A percentile compares a stretch with the other conserved stretches of the same genome.
These are phyloP conservation scores for Nasonovia ribisnigri DNA, from an alignment of 2,888 invertebrate species.

Conservation along the genomic window DNA sequence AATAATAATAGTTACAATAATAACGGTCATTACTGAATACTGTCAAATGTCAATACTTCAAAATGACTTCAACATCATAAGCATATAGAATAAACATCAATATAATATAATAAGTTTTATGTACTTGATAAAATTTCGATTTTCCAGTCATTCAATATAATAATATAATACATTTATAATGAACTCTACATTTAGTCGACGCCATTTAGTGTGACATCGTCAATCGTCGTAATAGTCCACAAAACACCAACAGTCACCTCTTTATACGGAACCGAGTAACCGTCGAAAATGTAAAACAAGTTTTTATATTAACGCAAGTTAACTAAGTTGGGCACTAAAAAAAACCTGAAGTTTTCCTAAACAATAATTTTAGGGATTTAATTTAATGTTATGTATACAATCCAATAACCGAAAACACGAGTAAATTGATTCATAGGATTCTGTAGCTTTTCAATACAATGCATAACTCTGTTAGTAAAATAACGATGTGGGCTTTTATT, in stretches of 20 bases:
- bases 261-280: background rate
- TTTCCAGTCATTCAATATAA: background rate
- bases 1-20: slow-evolving; percentile 2
- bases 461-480: background rate
- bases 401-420: background rate
- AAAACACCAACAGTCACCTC: background rate
- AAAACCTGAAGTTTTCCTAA: background rate
- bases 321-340: background rate
- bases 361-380: background rate
- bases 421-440: background rate
- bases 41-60: background rate
- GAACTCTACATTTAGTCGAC: background rate
- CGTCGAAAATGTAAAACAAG: background rate
- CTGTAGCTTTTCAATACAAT: background rate
- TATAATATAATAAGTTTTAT: background rate
- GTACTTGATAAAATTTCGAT: background rate
- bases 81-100: background rate
- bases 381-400: background rate
- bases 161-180: background rate
- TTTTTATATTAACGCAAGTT: background rate
- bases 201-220: background rate
- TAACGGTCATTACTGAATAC: no score
- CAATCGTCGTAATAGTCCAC: background rate
- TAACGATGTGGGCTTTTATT: background rate
- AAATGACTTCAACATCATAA: background rate